Conservation (phyloP, 1,140 invertebrate genomes). For the Lasioglossum baleicum region DNA sequence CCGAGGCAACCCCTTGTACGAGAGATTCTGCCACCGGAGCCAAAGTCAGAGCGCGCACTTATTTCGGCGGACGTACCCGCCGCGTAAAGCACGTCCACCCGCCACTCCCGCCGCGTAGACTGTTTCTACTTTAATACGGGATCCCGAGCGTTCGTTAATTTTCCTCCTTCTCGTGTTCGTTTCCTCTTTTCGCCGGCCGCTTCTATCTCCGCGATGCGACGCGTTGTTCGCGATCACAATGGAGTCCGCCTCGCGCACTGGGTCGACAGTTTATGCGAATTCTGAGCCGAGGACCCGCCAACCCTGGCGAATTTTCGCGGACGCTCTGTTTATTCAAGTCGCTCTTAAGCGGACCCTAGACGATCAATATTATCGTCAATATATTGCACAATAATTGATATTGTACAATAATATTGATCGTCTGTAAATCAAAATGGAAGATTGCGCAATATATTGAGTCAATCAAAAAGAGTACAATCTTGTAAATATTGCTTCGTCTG, state of each 20-base stretch:
- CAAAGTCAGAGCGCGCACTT: constrained; percentile 26
- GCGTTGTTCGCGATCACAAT: neutral
- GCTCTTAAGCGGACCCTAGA: too few relatives aligned
- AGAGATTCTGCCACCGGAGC: neutral
- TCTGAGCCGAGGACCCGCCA: neutral
- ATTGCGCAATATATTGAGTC: too few relatives aligned
- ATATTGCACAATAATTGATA: too few relatives aligned
- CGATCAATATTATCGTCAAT: too few relatives aligned
- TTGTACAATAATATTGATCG: too few relatives aligned
- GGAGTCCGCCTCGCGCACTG: neutral
- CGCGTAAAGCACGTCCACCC: constrained; percentile 14
- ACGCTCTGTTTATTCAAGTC: too few relatives aligned
- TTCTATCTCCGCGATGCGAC: neutral
- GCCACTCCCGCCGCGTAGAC: neutral
- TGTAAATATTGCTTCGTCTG: too few relatives aligned
- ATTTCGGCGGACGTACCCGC: constrained; percentile 48
- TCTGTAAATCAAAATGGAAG: too few relatives aligned
- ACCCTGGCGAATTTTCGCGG: too few relatives aligned
- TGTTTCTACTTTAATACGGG: constrained; percentile 48
- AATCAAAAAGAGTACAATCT: too few relatives aligned
- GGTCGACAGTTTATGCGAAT: neutral
- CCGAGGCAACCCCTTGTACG: neutral
- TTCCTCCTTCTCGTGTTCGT: constrained; percentile 32
- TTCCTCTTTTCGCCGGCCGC: constrained; percentile 7
- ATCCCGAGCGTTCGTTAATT: constrained; percentile 48